Conservation (phyloP, 2,113 vertebrate species). For the Bufo gargarizans region DNA sequence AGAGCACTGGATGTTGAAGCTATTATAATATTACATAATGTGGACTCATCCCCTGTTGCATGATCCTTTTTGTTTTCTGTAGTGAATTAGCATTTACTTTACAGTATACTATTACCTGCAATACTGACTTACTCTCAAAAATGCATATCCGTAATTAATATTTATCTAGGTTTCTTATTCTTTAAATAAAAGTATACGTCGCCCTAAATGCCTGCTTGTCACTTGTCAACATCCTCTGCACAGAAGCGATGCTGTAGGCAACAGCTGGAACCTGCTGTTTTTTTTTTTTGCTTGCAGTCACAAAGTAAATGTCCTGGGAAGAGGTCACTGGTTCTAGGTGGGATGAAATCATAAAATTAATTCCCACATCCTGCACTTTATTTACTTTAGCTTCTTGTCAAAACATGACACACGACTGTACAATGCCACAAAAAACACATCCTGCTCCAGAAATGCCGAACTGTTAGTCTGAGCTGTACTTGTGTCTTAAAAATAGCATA, state of each 20-base stretch:
- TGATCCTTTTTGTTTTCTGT: not conserved
- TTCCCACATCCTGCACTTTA: conserved; percentile 2
- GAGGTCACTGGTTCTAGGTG: conserved; percentile 52
- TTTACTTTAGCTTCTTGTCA: not conserved
- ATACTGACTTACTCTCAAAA: not conserved
- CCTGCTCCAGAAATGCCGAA: not conserved
- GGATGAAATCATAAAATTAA: not conserved
- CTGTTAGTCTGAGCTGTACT: conserved; percentile 14
- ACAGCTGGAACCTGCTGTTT: conserved; percentile 58
- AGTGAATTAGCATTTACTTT: not conserved
- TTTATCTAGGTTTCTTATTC: not conserved
- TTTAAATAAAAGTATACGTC: not conserved
- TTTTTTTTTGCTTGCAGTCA: conserved; percentile 12
- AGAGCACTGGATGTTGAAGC: not conserved
- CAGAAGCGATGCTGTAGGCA: conserved; percentile 32
- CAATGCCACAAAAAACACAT: conserved; percentile 33
- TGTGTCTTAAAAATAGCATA: conserved; percentile 49
- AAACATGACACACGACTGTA: not conserved
- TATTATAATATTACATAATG: not conserved
- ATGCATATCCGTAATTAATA: not conserved
- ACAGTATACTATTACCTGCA: not conserved
- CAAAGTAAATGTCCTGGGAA: conserved; percentile 52
- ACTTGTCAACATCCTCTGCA: conserved; percentile 29
- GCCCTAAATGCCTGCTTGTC: conserved; percentile 4
- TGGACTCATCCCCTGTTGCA: not conserved